Evolutionary conservation across 1,140 invertebrate species (phyloP).

Genomic region (Homarus americanus): DNA sequence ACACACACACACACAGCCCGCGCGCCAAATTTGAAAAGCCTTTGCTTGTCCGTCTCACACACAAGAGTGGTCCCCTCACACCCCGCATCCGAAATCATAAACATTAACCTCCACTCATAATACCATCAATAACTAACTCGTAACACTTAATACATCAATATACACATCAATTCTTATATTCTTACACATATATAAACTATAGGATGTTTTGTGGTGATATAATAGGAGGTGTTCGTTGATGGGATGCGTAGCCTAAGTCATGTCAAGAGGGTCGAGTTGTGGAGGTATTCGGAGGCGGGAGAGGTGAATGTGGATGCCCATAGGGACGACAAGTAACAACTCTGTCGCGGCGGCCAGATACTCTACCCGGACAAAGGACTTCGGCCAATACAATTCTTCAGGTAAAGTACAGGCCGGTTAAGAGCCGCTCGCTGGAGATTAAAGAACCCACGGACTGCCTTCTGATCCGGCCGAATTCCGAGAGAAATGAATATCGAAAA

Average conservation of each 20-base stretch:
- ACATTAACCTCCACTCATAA: neutral
- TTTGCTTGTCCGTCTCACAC: constrained; percentile 21
- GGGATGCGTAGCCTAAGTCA: neutral
- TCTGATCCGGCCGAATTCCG: neutral
- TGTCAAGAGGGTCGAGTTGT: neutral
- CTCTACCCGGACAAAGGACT: constrained; percentile 34
- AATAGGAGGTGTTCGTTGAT: neutral
- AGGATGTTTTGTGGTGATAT: neutral
- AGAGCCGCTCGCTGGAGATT: constrained; percentile 30
- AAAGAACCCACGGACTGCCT: neutral
- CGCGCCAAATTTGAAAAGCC: constrained; percentile 34
- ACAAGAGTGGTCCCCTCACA: neutral
- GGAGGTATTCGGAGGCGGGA: neutral
- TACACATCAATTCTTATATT: neutral
- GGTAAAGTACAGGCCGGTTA: constrained; percentile 54
- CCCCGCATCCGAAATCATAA: neutral
- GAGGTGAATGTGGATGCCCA: constrained; percentile 19
- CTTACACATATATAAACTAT: neutral
- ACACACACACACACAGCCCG: constrained; percentile 17
- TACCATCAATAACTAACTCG: neutral
- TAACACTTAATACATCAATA: neutral
- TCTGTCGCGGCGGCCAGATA: constrained; percentile 32
- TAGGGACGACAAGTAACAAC: constrained; percentile 48
- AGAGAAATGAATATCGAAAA: neutral
- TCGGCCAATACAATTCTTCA: constrained; percentile 54